Evolutionary conservation across 2,888 invertebrate species (phyloP).

Genomic region (Folsomia manolachei): DNA sequence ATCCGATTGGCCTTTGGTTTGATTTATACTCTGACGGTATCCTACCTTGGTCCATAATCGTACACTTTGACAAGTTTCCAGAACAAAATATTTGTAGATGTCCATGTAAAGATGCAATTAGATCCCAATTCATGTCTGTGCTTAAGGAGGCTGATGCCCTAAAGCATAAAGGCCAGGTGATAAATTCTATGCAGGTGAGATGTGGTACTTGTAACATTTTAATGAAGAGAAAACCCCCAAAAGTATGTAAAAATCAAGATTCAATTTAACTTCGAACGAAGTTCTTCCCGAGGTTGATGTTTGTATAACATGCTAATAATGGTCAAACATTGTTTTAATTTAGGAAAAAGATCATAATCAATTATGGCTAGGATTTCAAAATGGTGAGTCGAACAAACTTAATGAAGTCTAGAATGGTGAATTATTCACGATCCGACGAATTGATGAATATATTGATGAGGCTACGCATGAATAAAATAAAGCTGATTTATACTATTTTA

Average conservation of each 20-base stretch:
- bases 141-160: conserved; percentile 98
- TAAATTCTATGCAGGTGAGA: conserved; percentile 87
- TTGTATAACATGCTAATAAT: too few species aligned
- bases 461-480: too few species aligned
- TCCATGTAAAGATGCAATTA: conserved; percentile 77
- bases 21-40: conserved; percentile 73
- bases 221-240: too few species aligned
- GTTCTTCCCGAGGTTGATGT: too few species aligned
- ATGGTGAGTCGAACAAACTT: conserved; percentile 65
- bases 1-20: conserved; percentile 79
- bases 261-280: too few species aligned
- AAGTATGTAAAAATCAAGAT: too few species aligned
- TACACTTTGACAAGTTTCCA: conserved; percentile 93
- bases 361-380: conserved; percentile 88
- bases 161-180: conserved; percentile 87
- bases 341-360: conserved; percentile 97
- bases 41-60: conserved; percentile 89
- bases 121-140: conserved; percentile 87
- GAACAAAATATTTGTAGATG: conserved; percentile 83
- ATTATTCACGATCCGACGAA: too few species aligned
- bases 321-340: too few species aligned
- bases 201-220: too few species aligned
- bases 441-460: too few species aligned
- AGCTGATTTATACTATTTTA: too few species aligned
- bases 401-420: too few species aligned